phyloP scores from a whole-genome alignment of 2,888 invertebrate species.

The Malacosoma neustria region DNA sequence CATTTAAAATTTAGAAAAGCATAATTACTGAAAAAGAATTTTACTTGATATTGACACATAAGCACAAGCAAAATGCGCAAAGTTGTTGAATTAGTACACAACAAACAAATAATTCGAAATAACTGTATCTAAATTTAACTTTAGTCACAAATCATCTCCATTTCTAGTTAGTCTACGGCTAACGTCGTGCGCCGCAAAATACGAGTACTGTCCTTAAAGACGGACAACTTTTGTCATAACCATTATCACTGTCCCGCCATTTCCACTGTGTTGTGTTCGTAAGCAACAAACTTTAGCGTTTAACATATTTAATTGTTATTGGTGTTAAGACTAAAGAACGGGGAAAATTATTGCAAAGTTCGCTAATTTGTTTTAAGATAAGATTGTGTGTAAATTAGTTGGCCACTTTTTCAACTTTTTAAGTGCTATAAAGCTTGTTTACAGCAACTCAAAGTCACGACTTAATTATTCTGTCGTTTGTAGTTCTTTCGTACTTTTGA shows the following conservation, averaged over 20 bases:
- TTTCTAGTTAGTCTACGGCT: slow-evolving; percentile 18
- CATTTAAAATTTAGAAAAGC: no score
- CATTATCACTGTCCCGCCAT: slow-evolving; percentile 61
- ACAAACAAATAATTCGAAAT: no score
- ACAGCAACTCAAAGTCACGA: no score
- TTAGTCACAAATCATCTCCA: slow-evolving; percentile 48
- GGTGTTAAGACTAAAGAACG: neutral
- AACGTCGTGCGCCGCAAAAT: slow-evolving; percentile 24
- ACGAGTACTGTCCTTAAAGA: slow-evolving; percentile 40
- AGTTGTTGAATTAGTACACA: no score
- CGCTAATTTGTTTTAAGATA: neutral
- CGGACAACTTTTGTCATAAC: slow-evolving; percentile 63
- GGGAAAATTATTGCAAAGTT: neutral
- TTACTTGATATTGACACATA: no score
- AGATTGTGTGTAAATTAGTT: neutral
- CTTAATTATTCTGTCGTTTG: no score
- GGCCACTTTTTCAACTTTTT: no score
- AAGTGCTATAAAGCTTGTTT: no score
- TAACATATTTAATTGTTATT: neutral
- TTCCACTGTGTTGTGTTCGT: slow-evolving; percentile 23
- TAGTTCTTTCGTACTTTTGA: no score
- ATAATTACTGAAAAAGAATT: no score
- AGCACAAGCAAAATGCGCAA: no score
- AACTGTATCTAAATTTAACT: no score
- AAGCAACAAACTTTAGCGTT: neutral